Base-by-base conservation (phyloP, 2,797 vertebrate species). In the Acomys russatus region DNA sequence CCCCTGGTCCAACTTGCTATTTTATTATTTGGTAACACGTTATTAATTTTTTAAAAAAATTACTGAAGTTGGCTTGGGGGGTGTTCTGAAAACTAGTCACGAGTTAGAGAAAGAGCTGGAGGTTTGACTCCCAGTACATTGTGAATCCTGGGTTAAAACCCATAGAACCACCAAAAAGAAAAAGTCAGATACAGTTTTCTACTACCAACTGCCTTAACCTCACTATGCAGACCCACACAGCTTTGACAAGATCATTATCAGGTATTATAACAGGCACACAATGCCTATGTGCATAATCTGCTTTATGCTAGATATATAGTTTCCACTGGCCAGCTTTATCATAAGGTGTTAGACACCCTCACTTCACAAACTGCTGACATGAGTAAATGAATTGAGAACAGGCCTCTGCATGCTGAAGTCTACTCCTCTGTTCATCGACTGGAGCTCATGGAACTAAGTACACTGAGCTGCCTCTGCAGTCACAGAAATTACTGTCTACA, bases 231-330 rank as follows among this genome's bases (percentile, higher is more conserved):
- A 80, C 49, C 90, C 3, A 20, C 22, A 91, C 4, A 94, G 51
- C 54, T 91, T 3, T 92, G 70, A 86, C 38, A 96, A 63, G 35
- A 77, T 28, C 78, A 74, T 92, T 78, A 91, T 25, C 90, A 76
- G 28, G 56, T 9, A 79, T 6, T 33, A 85, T 25, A 90, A 56
- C 30, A 78, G 2, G 18, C n/a, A 74, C 56, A 38, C 7, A 78
- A 74, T 14, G 30, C 9, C 56, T 79, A 74, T 2, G 14, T 64
- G 68, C 4, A 71, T 14, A 85, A n/a, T 71, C 6, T 56, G 49
- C 38, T 70, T 89, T 77, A 82, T 7, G 49, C 23, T 82, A 3
- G 35, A 73, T 61, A 51, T 66, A n/a, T 35, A 90, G 73, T 90
- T 87, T 92, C 70, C 74, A 78, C 71, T 74, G 35, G 30, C 94